Conservation (phyloP, 92 coral and sea anemone species). For the Umimayanthus kanabou region DNA sequence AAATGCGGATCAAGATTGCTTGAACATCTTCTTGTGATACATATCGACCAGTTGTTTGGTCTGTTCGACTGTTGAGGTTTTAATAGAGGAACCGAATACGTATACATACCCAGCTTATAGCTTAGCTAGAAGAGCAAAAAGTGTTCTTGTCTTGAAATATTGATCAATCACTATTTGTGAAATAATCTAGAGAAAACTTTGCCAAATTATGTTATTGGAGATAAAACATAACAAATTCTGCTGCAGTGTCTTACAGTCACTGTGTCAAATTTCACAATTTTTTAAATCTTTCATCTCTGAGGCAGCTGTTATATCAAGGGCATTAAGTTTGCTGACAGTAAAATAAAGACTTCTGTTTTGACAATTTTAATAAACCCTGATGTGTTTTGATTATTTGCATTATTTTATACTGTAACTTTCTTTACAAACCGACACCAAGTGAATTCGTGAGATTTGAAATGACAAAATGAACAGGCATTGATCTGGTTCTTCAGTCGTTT, state of each 20-base stretch:
- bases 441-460: neutral
- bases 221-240: constrained; percentile 1
- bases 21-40: no score
- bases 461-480: neutral
- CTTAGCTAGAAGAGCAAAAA: neutral
- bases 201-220: constrained; percentile 3
- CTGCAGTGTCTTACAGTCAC: neutral
- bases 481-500: neutral
- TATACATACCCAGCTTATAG: neutral
- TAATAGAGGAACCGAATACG: neutral
- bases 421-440: constrained; percentile 1
- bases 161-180: neutral
- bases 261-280: neutral
- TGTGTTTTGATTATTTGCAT: constrained; percentile 2
- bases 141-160: no score
- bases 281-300: neutral
- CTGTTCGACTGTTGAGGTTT: neutral
- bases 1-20: no score
- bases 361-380: constrained; percentile 8
- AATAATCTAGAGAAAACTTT: neutral
- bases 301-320: neutral
- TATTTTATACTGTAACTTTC: constrained; percentile 2
- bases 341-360: neutral
- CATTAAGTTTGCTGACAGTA: constrained; percentile 15
- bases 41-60: neutral